Percentiles rank a stretch among this genome's conserved stretches.
phyloP scores from a whole-genome alignment of 2,888 invertebrate genomes.

The Uropetala carovei region DNA sequence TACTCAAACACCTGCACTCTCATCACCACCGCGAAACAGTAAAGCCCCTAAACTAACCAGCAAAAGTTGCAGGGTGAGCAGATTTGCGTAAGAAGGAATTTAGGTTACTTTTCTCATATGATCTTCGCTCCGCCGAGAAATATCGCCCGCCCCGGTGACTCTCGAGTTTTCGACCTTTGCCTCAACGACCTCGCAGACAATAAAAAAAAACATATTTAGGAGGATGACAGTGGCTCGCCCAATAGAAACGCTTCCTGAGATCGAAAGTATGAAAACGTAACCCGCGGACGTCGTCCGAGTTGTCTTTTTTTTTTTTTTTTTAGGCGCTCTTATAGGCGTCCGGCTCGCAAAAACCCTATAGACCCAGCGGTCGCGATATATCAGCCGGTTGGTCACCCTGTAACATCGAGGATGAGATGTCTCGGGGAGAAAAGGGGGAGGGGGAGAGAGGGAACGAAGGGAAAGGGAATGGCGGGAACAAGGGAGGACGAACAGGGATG shows the following conservation, averaged over 20 bases:
- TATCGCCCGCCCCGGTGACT: too few relatives aligned
- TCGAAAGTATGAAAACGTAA: background rate
- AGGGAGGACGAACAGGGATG: background rate
- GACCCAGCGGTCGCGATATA: background rate
- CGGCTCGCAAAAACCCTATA: constrained; percentile 21
- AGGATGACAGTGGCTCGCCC: background rate
- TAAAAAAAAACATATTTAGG: too few relatives aligned
- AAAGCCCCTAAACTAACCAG: background rate
- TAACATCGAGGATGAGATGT: background rate
- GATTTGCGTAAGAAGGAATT: background rate
- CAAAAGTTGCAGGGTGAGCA: background rate
- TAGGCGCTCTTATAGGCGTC: constrained; percentile 4
- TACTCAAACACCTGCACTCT: constrained; percentile 13
- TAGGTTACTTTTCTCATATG: too few relatives aligned
- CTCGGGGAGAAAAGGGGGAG: constrained; percentile 14
- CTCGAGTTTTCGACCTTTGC: too few relatives aligned
- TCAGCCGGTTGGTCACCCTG: constrained; percentile 36
- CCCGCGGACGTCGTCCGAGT: too few relatives aligned
- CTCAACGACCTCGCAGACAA: too few relatives aligned
- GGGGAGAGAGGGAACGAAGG: background rate
- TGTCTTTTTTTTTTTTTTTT: background rate
- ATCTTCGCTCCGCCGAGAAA: too few relatives aligned
- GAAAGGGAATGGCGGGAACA: background rate
- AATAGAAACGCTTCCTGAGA: background rate
- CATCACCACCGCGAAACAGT: background rate